Base-by-base conservation (phyloP, 2,113 vertebrate species). In the Trinectes maculatus region DNA sequence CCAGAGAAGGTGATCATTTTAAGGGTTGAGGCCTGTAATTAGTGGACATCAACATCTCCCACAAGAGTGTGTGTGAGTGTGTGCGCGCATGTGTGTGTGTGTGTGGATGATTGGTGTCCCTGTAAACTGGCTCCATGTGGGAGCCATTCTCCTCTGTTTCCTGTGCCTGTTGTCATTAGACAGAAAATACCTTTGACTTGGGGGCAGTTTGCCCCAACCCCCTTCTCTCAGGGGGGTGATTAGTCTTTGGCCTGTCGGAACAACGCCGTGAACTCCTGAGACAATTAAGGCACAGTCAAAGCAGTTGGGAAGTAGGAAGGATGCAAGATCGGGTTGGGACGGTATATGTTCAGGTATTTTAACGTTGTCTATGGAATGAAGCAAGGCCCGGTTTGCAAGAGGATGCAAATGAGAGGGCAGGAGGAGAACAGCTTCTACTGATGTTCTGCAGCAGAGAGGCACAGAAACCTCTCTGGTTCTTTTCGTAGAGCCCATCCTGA, bases 131-230 rank as follows among this genome's bases (percentile, higher is more conserved):
- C 77, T 77, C 81, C 89, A 89, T 89, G 82, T 91, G 89, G 89
- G 80, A 87, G 77, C 71, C 71, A 85, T 89, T 89, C 86, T 73
- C 74, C 74, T 57, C 76, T 46, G 70, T 81, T 89, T 91, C 86
- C 87, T 87, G 85, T 85, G 84, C 84, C 82, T 81, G 84, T 81
- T 89, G 85, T 88, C 89, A 87, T 87, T 87, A 84, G 46, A 75
- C 29, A 80, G 73, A 87, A 89, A 86, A 88, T 86, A 80, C 80
- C 74, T 83, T 79, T 85, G 80, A 83, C 86, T 85, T 34, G 72
- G 75, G 81, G 74, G 77, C 71, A 66, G 67, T 84, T 85, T 80
- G 24, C 46, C 63, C 79, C 81, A 47, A 24, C 69, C 76, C 75
- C 79, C 73, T 62, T 26, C 33, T 59, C 82, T 87, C 85, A 72